Percentiles rank a stretch among this genome's conserved stretches.
Evolutionary conservation across 2,797 vertebrate genomes (phyloP).

Genomic region (Pelodytes ibericus): DNA sequence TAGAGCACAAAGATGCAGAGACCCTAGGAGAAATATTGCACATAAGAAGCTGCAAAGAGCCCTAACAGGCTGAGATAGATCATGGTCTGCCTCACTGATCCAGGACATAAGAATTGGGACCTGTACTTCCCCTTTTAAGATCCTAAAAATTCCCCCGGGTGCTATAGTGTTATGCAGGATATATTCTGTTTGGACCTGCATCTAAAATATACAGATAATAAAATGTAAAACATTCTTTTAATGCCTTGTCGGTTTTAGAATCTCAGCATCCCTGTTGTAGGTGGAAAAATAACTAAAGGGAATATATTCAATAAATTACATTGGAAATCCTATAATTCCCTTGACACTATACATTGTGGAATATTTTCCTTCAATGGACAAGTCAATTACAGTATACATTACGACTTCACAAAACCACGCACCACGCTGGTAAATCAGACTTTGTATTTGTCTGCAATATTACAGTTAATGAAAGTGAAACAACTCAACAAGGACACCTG

Average conservation of each 20-base stretch:
- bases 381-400: slow-evolving; percentile 50
- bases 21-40: no score
- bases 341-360: slow-evolving; percentile 27
- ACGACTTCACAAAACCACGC: slow-evolving; percentile 25
- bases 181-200: no score
- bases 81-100: no score
- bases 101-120: no score
- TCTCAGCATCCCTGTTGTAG: slow-evolving; percentile 39
- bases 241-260: slow-evolving; percentile 23
- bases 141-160: no score
- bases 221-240: no score
- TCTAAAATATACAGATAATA: no score
- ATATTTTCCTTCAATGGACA: slow-evolving; percentile 44
- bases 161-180: no score
- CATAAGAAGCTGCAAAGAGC: no score
- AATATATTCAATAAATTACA: slow-evolving; percentile 38
- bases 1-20: no score
- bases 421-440: slow-evolving; percentile 45
- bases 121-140: no score
- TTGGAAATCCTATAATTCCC: slow-evolving; percentile 49
- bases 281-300: slow-evolving; percentile 30
- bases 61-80: no score
- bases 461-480: slow-evolving; percentile 19
- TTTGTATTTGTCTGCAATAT: slow-evolving; percentile 22
- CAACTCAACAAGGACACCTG: slow-evolving; percentile 39